Base-by-base conservation (phyloP, 2,113 vertebrate genomes). In the Sinocyclocheilus maitianheensis region DNA sequence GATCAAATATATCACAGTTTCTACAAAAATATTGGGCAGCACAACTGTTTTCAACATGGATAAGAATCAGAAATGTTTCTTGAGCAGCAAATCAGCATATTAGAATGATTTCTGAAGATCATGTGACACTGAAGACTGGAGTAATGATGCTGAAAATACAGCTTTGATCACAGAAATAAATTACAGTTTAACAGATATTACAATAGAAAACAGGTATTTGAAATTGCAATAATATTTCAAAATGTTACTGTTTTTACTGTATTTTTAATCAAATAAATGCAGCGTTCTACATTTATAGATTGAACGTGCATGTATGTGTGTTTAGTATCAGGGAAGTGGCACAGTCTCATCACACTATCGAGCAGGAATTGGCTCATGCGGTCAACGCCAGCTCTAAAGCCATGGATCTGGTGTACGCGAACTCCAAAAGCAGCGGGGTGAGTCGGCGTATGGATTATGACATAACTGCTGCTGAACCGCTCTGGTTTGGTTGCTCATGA, bases 321-420 rank as follows among this genome's bases (percentile, higher is more conserved):
- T 87, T 84, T 85, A 99, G 98, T 89, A 99, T 99, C 86, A 96
- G 97, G 30, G 97, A 99, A 84, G 95, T 97, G 5, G 98, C 98
- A 0, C 96, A 97, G 13, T 96, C 94, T 43, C 97, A 96, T 83
- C 96, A 93, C 75, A 96, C 94, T 71, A 91, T 99, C 95, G 98
- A 99, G 82, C 98, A 99, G 93, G 98, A 99, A 90, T 95, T 99
- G 26, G 98, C 98, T 48, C 98, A 99, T 2, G 97, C 98, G 0
- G 98, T 99, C 91, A 99, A 99, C 10, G 98, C 98, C 93, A 98
- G 97, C 93, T 96, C 96, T 40, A 99, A 99, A 92, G 95, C 97
- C 89, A 97, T 99, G 97, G 97, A 99, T 80, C 94, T 96, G 5
- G 97, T 99, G 87, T 99, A 97, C 22, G 95, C 95, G 78, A 96